These are phyloP conservation scores for Myocastor coypus DNA, from an alignment of 2,113 vertebrate species.

Conservation along the genomic window DNA sequence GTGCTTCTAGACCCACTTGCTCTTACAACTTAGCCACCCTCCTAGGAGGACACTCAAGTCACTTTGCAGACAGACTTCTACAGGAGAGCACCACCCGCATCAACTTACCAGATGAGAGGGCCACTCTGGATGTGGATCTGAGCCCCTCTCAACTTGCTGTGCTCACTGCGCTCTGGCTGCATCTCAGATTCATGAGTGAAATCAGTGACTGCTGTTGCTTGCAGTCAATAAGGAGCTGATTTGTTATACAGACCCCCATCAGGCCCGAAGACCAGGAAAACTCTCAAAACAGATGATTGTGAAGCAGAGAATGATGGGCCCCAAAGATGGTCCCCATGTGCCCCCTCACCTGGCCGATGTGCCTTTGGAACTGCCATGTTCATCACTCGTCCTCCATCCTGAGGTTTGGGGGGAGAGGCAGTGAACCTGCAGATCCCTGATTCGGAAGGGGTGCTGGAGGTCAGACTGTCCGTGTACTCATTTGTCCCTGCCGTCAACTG, in stretches of 20 bases:
- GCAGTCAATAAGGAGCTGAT: neutral
- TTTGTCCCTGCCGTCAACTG: conserved; percentile 99
- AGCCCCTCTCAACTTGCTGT: neutral
- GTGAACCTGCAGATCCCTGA: conserved; percentile 99
- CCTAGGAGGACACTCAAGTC: neutral
- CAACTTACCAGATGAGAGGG: neutral
- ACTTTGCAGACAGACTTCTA: neutral
- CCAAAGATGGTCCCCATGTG: accelerated
- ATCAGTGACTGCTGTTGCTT: accelerated
- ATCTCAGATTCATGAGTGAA: neutral
- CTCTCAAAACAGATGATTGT: accelerated
- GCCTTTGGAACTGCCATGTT: conserved; percentile 99
- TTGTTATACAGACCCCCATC: neutral
- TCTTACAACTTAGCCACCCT: neutral
- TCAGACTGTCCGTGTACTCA: conserved; percentile 99
- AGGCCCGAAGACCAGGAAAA: accelerated
- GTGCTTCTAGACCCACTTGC: no score
- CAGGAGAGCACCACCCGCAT: accelerated
- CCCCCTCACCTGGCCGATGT: conserved; percentile 96
- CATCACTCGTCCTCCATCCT: conserved; percentile 96
- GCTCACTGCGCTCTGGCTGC: neutral
- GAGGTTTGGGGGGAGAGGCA: conserved; percentile 98
- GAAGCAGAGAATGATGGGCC: accelerated
- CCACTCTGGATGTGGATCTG: accelerated
- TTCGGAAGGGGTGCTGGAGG: conserved; percentile 99